A percentile compares a stretch with the other conserved stretches of the same genome.
Conservation (phyloP, 2,797 vertebrate species). For the Notolepis coatsorum region DNA sequence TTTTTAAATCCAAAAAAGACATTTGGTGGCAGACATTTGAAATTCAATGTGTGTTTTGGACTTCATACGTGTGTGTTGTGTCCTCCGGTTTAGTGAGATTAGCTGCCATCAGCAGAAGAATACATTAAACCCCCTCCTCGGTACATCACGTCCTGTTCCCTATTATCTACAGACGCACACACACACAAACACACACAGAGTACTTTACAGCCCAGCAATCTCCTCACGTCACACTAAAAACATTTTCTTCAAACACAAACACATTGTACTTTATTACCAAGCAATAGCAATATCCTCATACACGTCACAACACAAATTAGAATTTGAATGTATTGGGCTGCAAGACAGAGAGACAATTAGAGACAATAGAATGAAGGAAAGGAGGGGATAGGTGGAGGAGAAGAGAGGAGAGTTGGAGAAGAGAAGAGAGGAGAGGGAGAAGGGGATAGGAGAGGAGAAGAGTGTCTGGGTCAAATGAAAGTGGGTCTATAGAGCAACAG, state of each 20-base stretch:
- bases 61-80: too few species aligned
- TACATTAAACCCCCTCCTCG: background rate
- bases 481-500: conserved; percentile 55
- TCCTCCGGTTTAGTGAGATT: too few species aligned
- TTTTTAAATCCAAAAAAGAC: too few species aligned
- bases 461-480: conserved; percentile 52
- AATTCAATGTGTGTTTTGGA: conserved; percentile 15
- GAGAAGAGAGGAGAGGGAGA: conserved; percentile 17
- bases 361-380: background rate
- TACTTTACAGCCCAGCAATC: background rate
- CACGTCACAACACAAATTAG: conserved; percentile 11
- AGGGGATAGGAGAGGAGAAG: conserved; percentile 22
- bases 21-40: too few species aligned
- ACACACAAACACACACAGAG: conserved; percentile 2
- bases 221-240: too few species aligned
- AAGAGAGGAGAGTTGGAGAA: background rate
- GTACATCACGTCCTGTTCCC: conserved; percentile 49
- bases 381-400: conserved; percentile 13
- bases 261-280: too few species aligned
- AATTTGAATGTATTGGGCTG: too few species aligned
- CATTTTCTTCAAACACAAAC: conserved; percentile 30
- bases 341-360: background rate
- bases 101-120: too few species aligned
- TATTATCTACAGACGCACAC: conserved; percentile 20
- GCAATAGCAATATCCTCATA: conserved; percentile 6